Evolutionary conservation across 2,113 vertebrate genomes (phyloP), one percentile per base, ranked within the genome.

Genomic region (Thunnus thynnus): DNA sequence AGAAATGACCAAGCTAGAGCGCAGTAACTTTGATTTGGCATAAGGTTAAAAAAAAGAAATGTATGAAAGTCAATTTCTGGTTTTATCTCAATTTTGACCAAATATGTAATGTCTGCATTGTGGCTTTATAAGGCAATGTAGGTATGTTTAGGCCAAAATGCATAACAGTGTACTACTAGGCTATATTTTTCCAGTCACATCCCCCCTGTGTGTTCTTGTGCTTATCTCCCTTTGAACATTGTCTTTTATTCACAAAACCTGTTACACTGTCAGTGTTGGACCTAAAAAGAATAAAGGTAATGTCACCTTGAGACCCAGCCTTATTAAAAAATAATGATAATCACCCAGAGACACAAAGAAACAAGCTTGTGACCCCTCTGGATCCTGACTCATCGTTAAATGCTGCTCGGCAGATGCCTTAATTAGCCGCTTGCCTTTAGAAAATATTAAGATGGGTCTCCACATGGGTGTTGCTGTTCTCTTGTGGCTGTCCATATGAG

Each of bases 281-380:
- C 58, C 36, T 12, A 32, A 56, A 79, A 51, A 60, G 46, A 78
- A 72, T 50, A 65, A 74, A 78, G 18, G 18, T 71, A 81, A 63
- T 67, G 63, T 76, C 66, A 54, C 69, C 76, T 30, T 48, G 79
- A 89, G 82, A 85, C 58, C 44, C 2, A 4, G 46, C 60, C 63
- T 83, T 73, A 82, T 85, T 85, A 90, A 81, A 85, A 86, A 70
- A 76, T 67, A 85, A 72, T 63, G 50, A 13, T 61, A 76, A 82
- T 69, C 74, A 88, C 44, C 70, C 66, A 55, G 83, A 81, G 62
- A 83, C 76, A 58, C 17, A 46, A n/a, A 71, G 73, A 66, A 83
- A 82, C 57, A 54, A 48, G 69, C 46, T 2, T 41, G 56, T 74
- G 72, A 78, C 57, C 74, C 32, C 56, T 56, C 46, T 22, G 63